phyloP scores from a whole-genome alignment of 2,797 vertebrate genomes.

The Triplophysa yarkandensis region DNA sequence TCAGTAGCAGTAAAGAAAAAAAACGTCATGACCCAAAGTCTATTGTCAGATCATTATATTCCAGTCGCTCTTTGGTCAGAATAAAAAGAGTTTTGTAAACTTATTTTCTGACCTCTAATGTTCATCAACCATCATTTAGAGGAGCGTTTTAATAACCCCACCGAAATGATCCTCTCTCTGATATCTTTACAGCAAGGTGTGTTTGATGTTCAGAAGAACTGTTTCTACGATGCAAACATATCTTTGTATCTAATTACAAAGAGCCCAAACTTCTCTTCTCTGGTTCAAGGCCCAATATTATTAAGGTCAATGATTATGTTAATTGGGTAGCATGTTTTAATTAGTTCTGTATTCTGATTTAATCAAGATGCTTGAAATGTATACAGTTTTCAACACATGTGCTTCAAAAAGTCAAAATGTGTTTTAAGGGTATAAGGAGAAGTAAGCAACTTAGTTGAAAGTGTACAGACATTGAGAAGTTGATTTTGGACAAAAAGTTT shows the following conservation, averaged over 20 bases:
- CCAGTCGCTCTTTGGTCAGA: constrained; percentile 3
- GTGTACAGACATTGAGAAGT: neutral
- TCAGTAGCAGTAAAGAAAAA: neutral
- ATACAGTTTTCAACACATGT: constrained; percentile 15
- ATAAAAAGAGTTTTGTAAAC: neutral
- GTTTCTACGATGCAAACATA: constrained; percentile 51
- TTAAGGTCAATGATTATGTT: constrained; percentile 76
- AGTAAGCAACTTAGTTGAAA: neutral
- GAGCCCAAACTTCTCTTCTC: constrained; percentile 64
- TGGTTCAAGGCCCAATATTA: constrained; percentile 77
- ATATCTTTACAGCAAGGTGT: constrained; percentile 20
- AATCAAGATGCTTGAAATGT: constrained; percentile 50
- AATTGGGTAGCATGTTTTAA: constrained; percentile 65
- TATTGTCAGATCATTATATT: neutral
- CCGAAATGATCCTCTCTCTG: neutral
- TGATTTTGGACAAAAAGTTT: neutral
- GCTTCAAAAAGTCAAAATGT: constrained; percentile 26
- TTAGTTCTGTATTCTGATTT: constrained; percentile 58
- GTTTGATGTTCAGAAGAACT: constrained; percentile 45
- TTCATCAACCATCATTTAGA: constrained; percentile 7
- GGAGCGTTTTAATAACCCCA: constrained; percentile 12
- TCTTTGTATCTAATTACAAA: constrained; percentile 59
- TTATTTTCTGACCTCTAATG: constrained; percentile 13
- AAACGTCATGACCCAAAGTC: neutral
- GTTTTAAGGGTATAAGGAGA: neutral